Evolutionary conservation across 2,888 invertebrate species (phyloP).

Genomic region (Stenchaetothrips biformis): DNA sequence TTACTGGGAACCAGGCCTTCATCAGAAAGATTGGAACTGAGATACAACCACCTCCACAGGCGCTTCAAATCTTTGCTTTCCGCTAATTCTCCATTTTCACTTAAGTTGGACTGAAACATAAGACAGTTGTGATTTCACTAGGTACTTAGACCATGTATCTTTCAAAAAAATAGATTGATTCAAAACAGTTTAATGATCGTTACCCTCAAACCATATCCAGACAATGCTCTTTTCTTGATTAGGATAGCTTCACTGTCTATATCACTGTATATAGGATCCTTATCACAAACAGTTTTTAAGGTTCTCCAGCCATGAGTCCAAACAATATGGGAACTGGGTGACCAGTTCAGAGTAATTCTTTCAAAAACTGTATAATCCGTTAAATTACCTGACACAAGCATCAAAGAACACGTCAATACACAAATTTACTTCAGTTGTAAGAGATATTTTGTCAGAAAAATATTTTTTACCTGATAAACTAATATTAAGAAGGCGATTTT

Average conservation of each 20-base stretch:
- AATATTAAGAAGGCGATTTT: constrained; percentile 68
- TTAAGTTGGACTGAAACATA: constrained; percentile 59
- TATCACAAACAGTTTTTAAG: constrained; percentile 56
- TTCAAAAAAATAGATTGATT: not conserved
- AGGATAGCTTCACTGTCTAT: constrained; percentile 66
- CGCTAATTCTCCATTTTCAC: constrained; percentile 73
- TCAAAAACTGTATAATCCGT: constrained; percentile 74
- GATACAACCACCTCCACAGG: constrained; percentile 78
- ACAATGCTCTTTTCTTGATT: constrained; percentile 65
- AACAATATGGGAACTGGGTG: constrained; percentile 63
- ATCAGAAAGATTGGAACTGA: constrained; percentile 64
- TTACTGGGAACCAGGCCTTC: constrained; percentile 50
- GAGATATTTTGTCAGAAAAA: too few relatives aligned
- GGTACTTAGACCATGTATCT: not conserved
- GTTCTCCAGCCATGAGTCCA: constrained; percentile 70
- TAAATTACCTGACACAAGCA: constrained; percentile 51
- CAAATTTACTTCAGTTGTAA: too few relatives aligned
- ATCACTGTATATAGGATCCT: constrained; percentile 50
- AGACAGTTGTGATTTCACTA: constrained; percentile 13
- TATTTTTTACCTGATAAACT: constrained; percentile 50
- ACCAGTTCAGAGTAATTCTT: constrained; percentile 77
- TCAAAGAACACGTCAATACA: too few relatives aligned
- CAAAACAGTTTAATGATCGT: constrained; percentile 34
- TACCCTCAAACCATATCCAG: constrained; percentile 77
- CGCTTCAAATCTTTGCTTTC: constrained; percentile 69